These are phyloP conservation scores for Trissolcus brochymenae DNA, from an alignment of 2,888 invertebrate species.

Conservation along the genomic window DNA sequence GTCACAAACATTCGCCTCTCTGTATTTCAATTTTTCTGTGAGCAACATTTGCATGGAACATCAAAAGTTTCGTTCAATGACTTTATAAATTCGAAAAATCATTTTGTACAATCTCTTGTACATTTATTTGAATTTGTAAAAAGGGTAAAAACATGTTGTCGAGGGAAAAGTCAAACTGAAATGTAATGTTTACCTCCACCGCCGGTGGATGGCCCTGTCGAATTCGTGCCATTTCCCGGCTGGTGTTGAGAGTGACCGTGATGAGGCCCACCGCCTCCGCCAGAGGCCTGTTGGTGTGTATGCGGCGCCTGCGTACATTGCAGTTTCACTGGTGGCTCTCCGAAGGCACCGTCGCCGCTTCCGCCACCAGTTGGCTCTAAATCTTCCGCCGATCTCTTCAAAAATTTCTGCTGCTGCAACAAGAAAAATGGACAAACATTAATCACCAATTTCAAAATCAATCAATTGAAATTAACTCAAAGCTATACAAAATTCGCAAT, in stretches of 20 bases:
- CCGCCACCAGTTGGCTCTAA: slow-evolving; percentile 78
- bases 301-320: slow-evolving; percentile 80
- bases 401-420: slow-evolving; percentile 89
- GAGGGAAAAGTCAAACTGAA: neutral
- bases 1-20: too few relatives aligned
- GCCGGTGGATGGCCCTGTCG: slow-evolving; percentile 62
- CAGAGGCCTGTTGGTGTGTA: slow-evolving; percentile 70
- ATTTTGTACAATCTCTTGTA: neutral
- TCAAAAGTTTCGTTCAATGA: neutral
- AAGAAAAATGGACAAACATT: neutral
- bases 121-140: neutral
- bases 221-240: slow-evolving; percentile 65
- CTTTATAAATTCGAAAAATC: neutral
- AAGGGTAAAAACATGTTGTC: too few relatives aligned
- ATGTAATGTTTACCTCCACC: slow-evolving; percentile 58
- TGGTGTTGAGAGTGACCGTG: slow-evolving; percentile 66
- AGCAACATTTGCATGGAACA: neutral
- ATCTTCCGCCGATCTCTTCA: slow-evolving; percentile 85
- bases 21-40: neutral
- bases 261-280: slow-evolving; percentile 66
- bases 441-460: too few relatives aligned
- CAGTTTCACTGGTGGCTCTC: slow-evolving; percentile 87
- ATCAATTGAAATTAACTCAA: too few relatives aligned
- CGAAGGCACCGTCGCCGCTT: slow-evolving; percentile 77
- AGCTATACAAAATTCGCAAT: too few relatives aligned